phyloP scores from a whole-genome alignment of 1,140 invertebrate species.

The Drosophila pruinosa region DNA sequence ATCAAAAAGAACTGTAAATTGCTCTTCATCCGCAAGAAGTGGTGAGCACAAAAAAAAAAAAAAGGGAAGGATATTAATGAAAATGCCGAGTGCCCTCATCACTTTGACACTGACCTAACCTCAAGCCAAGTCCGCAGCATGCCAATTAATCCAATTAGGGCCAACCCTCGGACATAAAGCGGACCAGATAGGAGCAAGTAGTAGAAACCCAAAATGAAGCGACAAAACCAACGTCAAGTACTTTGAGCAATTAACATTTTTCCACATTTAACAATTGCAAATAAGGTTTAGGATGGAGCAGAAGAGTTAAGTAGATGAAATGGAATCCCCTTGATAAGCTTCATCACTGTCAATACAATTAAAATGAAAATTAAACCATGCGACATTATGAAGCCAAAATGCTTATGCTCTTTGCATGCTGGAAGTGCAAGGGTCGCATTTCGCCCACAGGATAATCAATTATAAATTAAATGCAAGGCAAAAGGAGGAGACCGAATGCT shows the following conservation, averaged over 20 bases:
- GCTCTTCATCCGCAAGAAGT: neutral
- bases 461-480: conserved; percentile 56
- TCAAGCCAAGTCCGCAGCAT: conserved; percentile 24
- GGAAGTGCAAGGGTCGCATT: conserved; percentile 52
- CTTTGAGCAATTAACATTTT: conserved; percentile 47
- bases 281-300: neutral
- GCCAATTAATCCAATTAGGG: conserved; percentile 50
- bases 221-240: conserved; percentile 21
- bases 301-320: conserved; percentile 5
- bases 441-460: conserved; percentile 69
- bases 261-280: conserved; percentile 13
- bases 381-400: conserved; percentile 54
- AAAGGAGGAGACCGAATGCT: neutral
- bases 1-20: neutral
- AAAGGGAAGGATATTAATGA: conserved; percentile 4
- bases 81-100: conserved; percentile 4
- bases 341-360: conserved; percentile 29
- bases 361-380: conserved; percentile 55
- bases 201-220: conserved; percentile 1
- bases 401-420: conserved; percentile 37
- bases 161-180: conserved; percentile 2
- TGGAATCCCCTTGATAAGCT: conserved; percentile 15
- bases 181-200: neutral
- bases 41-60: neutral
- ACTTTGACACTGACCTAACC: conserved; percentile 27